Conservation (phyloP, 2,888 invertebrate genomes). For the Lasioglossum zephyrum region DNA sequence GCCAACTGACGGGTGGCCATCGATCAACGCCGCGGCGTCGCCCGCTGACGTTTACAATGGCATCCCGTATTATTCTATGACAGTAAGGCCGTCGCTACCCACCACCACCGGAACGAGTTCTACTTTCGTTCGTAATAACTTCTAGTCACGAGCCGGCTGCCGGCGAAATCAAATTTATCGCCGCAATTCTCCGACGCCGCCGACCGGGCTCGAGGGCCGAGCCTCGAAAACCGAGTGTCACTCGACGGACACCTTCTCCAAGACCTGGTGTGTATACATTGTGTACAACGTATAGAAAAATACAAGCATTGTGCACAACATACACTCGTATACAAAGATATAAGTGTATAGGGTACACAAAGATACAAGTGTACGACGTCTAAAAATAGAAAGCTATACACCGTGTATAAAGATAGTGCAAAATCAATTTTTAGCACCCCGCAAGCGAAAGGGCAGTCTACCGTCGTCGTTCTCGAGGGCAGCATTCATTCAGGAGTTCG, state of each 20-base stretch:
- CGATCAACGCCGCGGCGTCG: constrained; percentile 81
- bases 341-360: too few relatives aligned
- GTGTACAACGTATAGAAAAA: background rate
- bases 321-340: too few relatives aligned
- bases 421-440: background rate
- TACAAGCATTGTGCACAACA: background rate
- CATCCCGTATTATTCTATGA: constrained; percentile 66
- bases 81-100: constrained; percentile 35
- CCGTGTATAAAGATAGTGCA: background rate
- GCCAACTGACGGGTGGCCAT: constrained; percentile 84
- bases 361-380: too few relatives aligned
- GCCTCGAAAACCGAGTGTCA: constrained; percentile 1
- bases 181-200: constrained; percentile 11
- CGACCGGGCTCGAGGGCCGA: constrained; percentile 4
- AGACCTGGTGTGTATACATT: background rate
- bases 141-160: constrained; percentile 55
- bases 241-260: background rate
- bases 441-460: background rate
- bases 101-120: constrained; percentile 30
- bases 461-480: constrained; percentile 20
- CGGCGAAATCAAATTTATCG: constrained; percentile 42
- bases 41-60: constrained; percentile 68
- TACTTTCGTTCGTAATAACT: constrained; percentile 54
- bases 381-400: too few relatives aligned
- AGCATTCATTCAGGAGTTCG: constrained; percentile 34